Evolutionary conservation across 35 echinoderm and acorn worm species (phyloP).

Genomic region (Ptychodera flava): DNA sequence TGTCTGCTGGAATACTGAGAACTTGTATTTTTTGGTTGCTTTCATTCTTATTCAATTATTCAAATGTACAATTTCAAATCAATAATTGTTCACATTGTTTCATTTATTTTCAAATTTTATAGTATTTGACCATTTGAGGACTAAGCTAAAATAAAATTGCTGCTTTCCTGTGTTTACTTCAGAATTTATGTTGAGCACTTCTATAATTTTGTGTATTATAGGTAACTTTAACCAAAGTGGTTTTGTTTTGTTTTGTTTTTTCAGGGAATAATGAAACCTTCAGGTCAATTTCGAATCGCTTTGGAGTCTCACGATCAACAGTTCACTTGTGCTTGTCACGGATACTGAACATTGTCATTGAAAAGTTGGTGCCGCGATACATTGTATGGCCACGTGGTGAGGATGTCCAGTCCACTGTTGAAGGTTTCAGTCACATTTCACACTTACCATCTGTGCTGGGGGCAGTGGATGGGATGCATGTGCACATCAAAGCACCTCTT

Average conservation of each 20-base stretch:
- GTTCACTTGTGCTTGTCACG: not conserved
- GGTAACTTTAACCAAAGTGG: not conserved
- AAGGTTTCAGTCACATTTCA: not conserved
- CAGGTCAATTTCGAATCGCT: not conserved
- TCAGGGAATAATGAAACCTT: not conserved
- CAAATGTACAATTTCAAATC: not conserved
- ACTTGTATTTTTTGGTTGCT: not conserved
- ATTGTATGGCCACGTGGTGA: not conserved
- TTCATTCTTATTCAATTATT: not conserved
- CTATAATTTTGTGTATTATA: not conserved
- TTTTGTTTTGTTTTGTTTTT: not conserved
- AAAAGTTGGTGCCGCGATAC: not conserved
- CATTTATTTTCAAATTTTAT: not conserved
- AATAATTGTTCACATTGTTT: no score
- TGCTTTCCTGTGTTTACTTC: not conserved
- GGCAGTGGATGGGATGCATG: conserved; percentile 35
- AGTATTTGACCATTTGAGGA: not conserved
- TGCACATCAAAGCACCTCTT: conserved; percentile 9
- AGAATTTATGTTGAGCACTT: not conserved
- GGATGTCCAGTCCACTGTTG: not conserved
- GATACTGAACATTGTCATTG: not conserved
- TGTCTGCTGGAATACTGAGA: not conserved
- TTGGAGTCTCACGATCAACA: not conserved
- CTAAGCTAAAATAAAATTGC: not conserved
- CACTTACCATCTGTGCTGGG: conserved; percentile 2